Evolutionary conservation across 2,113 vertebrate species (phyloP).

Genomic region (Ochotona curzoniae): DNA sequence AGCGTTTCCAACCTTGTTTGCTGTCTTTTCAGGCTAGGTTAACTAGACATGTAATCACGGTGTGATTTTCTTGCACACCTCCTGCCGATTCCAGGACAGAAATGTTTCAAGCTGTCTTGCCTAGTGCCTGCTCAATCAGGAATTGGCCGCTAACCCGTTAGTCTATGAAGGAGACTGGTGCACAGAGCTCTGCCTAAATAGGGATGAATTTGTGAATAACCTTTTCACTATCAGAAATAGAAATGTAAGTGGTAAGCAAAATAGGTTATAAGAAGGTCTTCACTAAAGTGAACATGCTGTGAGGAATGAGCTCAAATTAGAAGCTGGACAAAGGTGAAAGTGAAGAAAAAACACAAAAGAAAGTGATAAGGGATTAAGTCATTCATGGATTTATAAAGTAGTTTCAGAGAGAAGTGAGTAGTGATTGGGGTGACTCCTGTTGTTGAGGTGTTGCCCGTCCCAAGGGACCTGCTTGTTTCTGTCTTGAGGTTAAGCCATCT

Average conservation of each 20-base stretch:
- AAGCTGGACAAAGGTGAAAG: background rate
- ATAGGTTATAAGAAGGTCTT: background rate
- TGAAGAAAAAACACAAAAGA: background rate
- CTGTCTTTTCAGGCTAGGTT: background rate
- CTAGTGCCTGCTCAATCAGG: conserved; percentile 6
- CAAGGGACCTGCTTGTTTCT: background rate
- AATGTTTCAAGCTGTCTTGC: background rate
- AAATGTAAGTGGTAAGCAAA: background rate
- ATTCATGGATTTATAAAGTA: background rate
- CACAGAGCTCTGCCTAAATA: background rate
- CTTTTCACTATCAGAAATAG: conserved; percentile 6
- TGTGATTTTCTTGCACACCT: background rate
- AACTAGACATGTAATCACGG: background rate
- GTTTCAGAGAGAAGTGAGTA: fast-evolving
- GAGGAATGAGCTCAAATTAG: background rate
- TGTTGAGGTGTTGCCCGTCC: background rate
- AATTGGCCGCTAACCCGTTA: background rate
- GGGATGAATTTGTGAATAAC: background rate
- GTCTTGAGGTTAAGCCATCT: background rate
- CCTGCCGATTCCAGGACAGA: background rate
- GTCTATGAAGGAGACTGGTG: background rate
- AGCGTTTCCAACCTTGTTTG: background rate
- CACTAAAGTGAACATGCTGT: background rate
- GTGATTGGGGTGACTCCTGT: background rate
- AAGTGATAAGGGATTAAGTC: background rate